Evolutionary conservation across 1,140 invertebrate species (phyloP), one percentile per base, ranked within the genome.

Genomic region (Drosophila subobscura): DNA sequence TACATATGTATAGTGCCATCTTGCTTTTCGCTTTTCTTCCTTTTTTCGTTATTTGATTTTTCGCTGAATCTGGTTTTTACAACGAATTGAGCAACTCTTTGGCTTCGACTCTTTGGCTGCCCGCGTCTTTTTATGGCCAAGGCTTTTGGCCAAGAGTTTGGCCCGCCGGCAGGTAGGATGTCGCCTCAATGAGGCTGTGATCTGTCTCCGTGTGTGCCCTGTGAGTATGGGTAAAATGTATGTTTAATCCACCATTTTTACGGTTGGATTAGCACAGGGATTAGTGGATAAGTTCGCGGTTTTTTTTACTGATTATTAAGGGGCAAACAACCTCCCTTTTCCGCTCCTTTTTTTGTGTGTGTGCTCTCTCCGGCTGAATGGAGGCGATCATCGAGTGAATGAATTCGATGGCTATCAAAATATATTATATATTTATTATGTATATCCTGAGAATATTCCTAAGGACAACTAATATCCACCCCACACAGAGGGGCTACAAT

Each of bases 241-340:
- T 80, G 72, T 77, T 72, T 75, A 72, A 86, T 86, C 83, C 81
- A 81, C 78, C 74, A 86, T 86, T 86, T 86, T 86, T 86, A 88
- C 78, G 83, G 81, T 78, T 88, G 81, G 81, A 86, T 86, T 86
- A 81, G 59, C 60, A 29, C 49, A 37, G 60, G 81, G 81, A 88
- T 86, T 88, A 86, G 52, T 57, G 68, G 70, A 75, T 81, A 78
- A 88, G 74, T 64, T 81, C 83, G 81, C 63, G 81, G 81, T 86
- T 86, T 86, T 86, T 86, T 81, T 74, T 80, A 74, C 40, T 53
- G 52, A 71, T 73, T 44, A 73, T 61, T 68, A 27, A 27, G 25
- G 25, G 5, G 25, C 25, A 27, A 27, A 23, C 25, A 68, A 40
- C 61, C 49, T n/a, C 29, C 33, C 42, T 33, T 68, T 51, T 68